These are phyloP conservation scores for Apostichopus japonicus DNA, from an alignment of 35 echinoderm and acorn worm species.

Conservation along the genomic window DNA sequence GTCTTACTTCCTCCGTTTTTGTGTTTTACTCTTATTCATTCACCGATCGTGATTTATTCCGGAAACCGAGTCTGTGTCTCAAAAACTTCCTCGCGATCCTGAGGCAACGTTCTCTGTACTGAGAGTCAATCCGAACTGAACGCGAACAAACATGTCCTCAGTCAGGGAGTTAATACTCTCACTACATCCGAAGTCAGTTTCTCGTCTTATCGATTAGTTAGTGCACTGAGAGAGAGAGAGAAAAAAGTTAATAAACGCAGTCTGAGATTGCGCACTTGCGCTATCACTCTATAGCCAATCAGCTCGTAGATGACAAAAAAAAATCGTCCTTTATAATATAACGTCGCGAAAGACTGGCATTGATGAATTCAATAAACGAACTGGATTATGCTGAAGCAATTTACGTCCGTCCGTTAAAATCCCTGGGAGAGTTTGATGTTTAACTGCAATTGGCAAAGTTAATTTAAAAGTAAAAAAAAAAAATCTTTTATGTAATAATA, in stretches of 20 bases:
- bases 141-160: conserved; percentile 19
- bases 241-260: conserved; percentile 43
- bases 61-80: conserved; percentile 42
- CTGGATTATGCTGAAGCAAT: conserved; percentile 20
- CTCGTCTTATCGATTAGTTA: conserved; percentile 38
- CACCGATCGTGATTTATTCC: conserved; percentile 36
- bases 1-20: background rate
- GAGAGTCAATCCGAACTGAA: conserved; percentile 46
- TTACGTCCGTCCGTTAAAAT: background rate
- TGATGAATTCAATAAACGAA: conserved; percentile 40
- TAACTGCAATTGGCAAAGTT: conserved; percentile 35
- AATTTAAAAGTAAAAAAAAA: background rate
- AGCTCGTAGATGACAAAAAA: background rate
- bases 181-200: conserved; percentile 32
- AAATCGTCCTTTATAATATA: too few relatives aligned
- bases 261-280: background rate
- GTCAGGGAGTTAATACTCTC: conserved; percentile 32
- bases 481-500: conserved; percentile 19
- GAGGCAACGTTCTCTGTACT: conserved; percentile 25
- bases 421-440: conserved; percentile 13
- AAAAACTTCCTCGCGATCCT: conserved; percentile 25
- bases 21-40: background rate
- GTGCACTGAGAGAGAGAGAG: conserved; percentile 7
- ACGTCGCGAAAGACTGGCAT: background rate
- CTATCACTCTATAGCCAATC: conserved; percentile 17